These are phyloP conservation scores for Masnerella sp. DNA, from an alignment of 2,888 invertebrate species.

Conservation along the genomic window DNA sequence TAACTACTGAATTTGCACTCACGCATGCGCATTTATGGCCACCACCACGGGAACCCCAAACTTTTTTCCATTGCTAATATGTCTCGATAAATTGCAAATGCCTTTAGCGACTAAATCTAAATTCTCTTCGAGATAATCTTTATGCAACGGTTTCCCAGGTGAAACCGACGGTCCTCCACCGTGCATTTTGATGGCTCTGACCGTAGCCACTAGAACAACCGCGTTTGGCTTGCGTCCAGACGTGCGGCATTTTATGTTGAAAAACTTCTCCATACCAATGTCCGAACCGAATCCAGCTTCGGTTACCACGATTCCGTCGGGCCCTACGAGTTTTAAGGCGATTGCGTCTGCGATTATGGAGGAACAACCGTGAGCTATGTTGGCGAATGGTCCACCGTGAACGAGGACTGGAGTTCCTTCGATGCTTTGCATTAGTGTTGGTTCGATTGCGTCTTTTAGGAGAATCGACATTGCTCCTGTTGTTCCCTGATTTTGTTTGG, in stretches of 20 bases:
- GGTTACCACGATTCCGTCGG: slow-evolving; percentile 94
- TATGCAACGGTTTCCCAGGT: slow-evolving; percentile 89
- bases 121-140: slow-evolving; percentile 92
- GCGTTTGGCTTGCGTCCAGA: slow-evolving; percentile 94
- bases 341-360: slow-evolving; percentile 97
- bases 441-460: slow-evolving; percentile 95
- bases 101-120: slow-evolving; percentile 91
- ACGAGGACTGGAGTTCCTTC: slow-evolving; percentile 98
- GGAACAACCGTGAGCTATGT: slow-evolving; percentile 99
- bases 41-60: slow-evolving; percentile 97
- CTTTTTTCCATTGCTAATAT: slow-evolving; percentile 93
- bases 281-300: slow-evolving; percentile 99
- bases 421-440: slow-evolving; percentile 97
- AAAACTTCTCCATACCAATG: slow-evolving; percentile 99
- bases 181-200: slow-evolving; percentile 98
- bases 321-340: slow-evolving; percentile 94
- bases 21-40: slow-evolving; percentile 93
- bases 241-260: slow-evolving; percentile 95
- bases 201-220: slow-evolving; percentile 95
- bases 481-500: slow-evolving; percentile 90
- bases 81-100: slow-evolving; percentile 92
- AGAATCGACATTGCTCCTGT: slow-evolving; percentile 96
- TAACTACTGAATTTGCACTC: too few species aligned
- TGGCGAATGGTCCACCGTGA: slow-evolving; percentile 99
- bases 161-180: slow-evolving; percentile 96